These are phyloP conservation scores for Diachasma alloeum DNA, from an alignment of 1,140 invertebrate species.

Conservation along the genomic window DNA sequence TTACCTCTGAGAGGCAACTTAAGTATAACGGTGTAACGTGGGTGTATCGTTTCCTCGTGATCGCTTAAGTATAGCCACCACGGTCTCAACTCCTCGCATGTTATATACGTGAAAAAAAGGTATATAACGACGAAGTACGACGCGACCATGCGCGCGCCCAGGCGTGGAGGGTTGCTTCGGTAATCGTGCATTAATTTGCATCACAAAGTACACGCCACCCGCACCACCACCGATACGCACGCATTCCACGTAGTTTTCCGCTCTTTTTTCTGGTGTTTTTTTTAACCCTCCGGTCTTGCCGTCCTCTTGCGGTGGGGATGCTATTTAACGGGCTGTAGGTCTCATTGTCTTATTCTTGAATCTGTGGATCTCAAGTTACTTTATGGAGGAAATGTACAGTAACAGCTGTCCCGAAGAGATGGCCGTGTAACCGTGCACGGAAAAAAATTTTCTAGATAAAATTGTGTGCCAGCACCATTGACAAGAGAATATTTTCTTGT, in stretches of 20 bases:
- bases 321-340: not conserved
- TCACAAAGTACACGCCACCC: slow-evolving; percentile 60
- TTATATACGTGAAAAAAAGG: slow-evolving; percentile 5
- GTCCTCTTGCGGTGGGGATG: not conserved
- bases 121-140: slow-evolving; percentile 23
- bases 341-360: not conserved
- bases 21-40: slow-evolving; percentile 9
- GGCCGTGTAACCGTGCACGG: too few species aligned
- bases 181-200: slow-evolving; percentile 64
- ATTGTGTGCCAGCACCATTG: too few species aligned
- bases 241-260: slow-evolving; percentile 52
- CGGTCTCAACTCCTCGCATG: slow-evolving; percentile 1
- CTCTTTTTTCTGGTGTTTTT: slow-evolving; percentile 16
- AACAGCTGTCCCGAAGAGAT: too few species aligned
- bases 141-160: slow-evolving; percentile 20
- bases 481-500: too few species aligned
- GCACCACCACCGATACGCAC: slow-evolving; percentile 49
- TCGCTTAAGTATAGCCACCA: slow-evolving; percentile 9
- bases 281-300: not conserved
- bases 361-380: not conserved
- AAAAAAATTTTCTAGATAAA: too few species aligned
- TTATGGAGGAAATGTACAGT: too few species aligned
- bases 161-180: slow-evolving; percentile 46
- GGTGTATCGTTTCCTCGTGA: slow-evolving; percentile 7
- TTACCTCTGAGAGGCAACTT: not conserved